Conservation (phyloP, 2,888 invertebrate genomes). For the Apoda limacodes region DNA sequence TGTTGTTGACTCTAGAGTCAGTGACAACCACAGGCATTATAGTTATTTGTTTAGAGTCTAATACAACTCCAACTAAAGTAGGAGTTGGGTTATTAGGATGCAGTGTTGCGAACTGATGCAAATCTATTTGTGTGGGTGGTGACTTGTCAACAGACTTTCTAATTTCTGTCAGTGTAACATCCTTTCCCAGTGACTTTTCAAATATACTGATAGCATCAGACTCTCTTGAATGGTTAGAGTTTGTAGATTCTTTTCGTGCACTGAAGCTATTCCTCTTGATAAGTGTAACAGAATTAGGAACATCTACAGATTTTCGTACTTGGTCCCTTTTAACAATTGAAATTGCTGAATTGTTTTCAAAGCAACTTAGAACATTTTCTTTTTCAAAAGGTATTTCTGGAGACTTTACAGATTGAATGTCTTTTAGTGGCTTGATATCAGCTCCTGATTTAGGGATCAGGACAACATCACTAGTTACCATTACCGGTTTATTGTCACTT, state of each 20-base stretch:
- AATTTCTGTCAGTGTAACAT: conserved; percentile 61
- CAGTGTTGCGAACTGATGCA: conserved; percentile 51
- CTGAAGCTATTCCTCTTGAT: conserved; percentile 60
- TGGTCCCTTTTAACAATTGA: conserved; percentile 64
- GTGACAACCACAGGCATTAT: conserved; percentile 43
- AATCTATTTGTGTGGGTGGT: conserved; percentile 35
- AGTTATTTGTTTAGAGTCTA: conserved; percentile 56
- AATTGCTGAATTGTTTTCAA: conserved; percentile 65
- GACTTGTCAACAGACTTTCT: conserved; percentile 58
- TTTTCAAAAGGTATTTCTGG: conserved; percentile 57
- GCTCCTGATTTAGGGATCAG: conserved; percentile 58
- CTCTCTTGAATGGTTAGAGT: conserved; percentile 57
- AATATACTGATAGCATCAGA: conserved; percentile 63
- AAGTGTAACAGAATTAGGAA: conserved; percentile 58
- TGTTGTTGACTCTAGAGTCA: conserved; percentile 26
- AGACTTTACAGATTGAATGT: conserved; percentile 52
- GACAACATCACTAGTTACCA: conserved; percentile 62
- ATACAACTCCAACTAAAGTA: conserved; percentile 32
- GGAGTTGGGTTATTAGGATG: conserved; percentile 39
- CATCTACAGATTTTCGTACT: conserved; percentile 55
- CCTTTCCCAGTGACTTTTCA: conserved; percentile 61
- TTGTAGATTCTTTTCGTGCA: conserved; percentile 59
- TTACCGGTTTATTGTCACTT: conserved; percentile 46
- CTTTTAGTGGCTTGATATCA: conserved; percentile 56
- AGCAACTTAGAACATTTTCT: conserved; percentile 60